Evolutionary conservation across 2,113 vertebrate species (phyloP).

Genomic region (Petroica traversi): DNA sequence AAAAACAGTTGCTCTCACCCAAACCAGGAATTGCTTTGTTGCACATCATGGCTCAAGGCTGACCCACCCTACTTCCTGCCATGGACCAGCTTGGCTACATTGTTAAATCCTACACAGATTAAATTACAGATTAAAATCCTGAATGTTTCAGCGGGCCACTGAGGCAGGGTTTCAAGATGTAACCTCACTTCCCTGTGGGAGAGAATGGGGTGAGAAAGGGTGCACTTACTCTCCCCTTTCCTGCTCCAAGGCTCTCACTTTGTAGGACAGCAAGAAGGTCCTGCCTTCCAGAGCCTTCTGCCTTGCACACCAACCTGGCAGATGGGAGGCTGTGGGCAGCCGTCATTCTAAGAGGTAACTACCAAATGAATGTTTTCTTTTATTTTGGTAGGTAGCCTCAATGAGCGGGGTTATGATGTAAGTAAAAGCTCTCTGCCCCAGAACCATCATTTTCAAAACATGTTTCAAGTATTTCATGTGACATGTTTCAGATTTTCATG

Average conservation of each 20-base stretch:
- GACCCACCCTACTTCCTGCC: neutral
- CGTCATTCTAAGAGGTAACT: neutral
- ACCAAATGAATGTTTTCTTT: neutral
- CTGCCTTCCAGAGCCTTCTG: neutral
- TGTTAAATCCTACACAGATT: neutral
- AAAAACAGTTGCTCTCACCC: neutral
- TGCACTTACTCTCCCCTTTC: neutral
- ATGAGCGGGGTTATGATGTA: neutral
- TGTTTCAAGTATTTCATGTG: fast-evolving
- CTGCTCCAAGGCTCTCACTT: neutral
- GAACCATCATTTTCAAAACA: neutral
- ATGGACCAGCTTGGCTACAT: neutral
- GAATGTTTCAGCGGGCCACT: neutral
- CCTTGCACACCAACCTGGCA: neutral
- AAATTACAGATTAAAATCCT: neutral
- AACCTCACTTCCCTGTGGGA: neutral
- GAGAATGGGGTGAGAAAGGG: neutral
- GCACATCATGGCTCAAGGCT: neutral
- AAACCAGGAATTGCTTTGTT: neutral
- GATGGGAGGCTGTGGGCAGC: neutral
- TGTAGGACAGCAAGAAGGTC: neutral
- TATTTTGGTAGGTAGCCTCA: neutral
- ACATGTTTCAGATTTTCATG: neutral
- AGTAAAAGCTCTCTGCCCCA: neutral
- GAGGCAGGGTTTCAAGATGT: neutral